Evolutionary conservation across 2,797 vertebrate species (phyloP).

Genomic region (Scolopax rusticola): DNA sequence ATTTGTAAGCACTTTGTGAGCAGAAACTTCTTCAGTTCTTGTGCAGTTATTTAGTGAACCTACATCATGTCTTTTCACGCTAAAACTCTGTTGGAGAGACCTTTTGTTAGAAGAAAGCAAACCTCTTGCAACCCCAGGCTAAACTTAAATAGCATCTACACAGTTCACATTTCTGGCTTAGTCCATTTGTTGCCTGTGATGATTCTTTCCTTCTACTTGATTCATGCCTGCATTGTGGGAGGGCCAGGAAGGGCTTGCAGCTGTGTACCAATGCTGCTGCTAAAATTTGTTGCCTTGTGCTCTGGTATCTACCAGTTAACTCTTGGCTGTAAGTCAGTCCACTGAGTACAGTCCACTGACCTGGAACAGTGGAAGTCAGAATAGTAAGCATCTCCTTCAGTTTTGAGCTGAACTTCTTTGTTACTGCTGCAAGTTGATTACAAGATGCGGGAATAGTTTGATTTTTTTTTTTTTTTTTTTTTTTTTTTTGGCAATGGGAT

Average conservation of each 20-base stretch:
- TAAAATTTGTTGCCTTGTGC: not conserved
- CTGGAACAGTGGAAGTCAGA: not conserved
- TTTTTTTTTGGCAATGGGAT: not conserved
- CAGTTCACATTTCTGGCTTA: not conserved
- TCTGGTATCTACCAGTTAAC: not conserved
- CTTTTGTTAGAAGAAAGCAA: not conserved
- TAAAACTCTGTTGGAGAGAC: not conserved
- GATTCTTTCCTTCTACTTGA: not conserved
- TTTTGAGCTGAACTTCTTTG: not conserved
- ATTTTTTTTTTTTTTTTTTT: not conserved
- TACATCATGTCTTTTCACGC: not conserved
- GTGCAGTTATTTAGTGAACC: not conserved
- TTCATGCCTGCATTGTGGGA: not conserved
- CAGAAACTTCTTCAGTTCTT: not conserved
- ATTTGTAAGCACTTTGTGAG: not conserved
- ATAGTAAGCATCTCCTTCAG: not conserved
- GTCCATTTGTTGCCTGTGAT: not conserved
- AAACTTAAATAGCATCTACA: not conserved
- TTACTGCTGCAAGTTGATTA: not conserved
- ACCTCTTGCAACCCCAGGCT: not conserved
- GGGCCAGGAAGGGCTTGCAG: not conserved
- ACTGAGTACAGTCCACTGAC: not conserved
- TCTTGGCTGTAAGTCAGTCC: not conserved
- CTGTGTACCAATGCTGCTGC: not conserved
- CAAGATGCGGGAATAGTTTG: not conserved